Evolutionary conservation across 2,888 invertebrate genomes (phyloP).

Genomic region (Pyralis farinalis): DNA sequence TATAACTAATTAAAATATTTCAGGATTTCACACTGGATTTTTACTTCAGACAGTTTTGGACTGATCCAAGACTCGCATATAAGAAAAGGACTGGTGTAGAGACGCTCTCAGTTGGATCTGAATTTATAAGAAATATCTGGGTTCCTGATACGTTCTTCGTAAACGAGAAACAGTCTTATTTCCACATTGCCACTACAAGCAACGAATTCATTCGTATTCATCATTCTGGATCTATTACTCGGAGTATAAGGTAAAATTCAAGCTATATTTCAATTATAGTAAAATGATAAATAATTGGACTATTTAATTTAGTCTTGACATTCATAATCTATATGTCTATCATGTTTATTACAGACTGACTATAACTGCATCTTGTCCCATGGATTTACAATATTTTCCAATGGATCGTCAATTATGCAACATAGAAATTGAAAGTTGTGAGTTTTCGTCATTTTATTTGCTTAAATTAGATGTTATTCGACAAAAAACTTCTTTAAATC

Average conservation of each 20-base stretch:
- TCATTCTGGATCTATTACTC: constrained; percentile 95
- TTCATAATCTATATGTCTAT: constrained; percentile 1
- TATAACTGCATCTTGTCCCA: constrained; percentile 96
- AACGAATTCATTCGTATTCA: constrained; percentile 99
- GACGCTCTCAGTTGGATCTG: constrained; percentile 95
- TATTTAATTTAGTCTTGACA: too few species aligned
- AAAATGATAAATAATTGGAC: too few species aligned
- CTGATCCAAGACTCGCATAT: constrained; percentile 96
- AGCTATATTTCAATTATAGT: constrained; percentile 34
- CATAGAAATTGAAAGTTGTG: constrained; percentile 98
- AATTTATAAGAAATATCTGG: constrained; percentile 99
- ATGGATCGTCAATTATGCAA: constrained; percentile 97
- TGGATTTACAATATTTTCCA: constrained; percentile 97
- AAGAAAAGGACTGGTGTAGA: constrained; percentile 93
- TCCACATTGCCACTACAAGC: constrained; percentile 99
- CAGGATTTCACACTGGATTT: constrained; percentile 98
- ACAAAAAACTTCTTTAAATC: constrained; percentile 16
- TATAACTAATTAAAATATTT: too few species aligned
- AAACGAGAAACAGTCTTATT: constrained; percentile 99
- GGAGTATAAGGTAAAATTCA: constrained; percentile 91
- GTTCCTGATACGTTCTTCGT: constrained; percentile 99
- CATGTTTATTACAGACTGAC: constrained; percentile 86
- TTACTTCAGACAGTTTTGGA: constrained; percentile 99
- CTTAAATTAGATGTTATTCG: constrained; percentile 17
- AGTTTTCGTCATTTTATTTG: constrained; percentile 71